Evolutionary conservation across 2,888 invertebrate genomes (phyloP).

Genomic region (Xestia xanthographa): DNA sequence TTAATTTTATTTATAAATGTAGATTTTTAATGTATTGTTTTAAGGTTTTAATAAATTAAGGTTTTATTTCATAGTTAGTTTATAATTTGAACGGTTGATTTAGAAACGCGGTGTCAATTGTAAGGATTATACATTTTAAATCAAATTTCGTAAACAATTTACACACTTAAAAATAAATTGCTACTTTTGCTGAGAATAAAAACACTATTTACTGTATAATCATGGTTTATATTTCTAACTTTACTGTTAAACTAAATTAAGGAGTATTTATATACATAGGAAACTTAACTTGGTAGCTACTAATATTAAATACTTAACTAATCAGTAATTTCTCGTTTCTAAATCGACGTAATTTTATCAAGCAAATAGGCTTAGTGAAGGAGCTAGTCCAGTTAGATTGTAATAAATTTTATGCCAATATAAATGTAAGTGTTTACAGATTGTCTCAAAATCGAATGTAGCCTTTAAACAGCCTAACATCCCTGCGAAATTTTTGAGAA

Average conservation of each 20-base stretch:
- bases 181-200: conserved; percentile 1
- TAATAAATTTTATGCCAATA: conserved; percentile 83
- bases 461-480: conserved; percentile 71
- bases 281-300: conserved; percentile 55
- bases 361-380: conserved; percentile 80
- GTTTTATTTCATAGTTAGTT: conserved; percentile 67
- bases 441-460: conserved; percentile 80
- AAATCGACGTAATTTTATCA: conserved; percentile 64
- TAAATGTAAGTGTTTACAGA: conserved; percentile 74
- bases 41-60: conserved; percentile 72
- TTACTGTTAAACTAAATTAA: not conserved
- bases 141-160: conserved; percentile 17
- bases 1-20: conserved; percentile 78
- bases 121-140: not conserved
- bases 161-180: conserved; percentile 6
- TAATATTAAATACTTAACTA: conserved; percentile 46
- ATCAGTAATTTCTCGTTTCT: conserved; percentile 61
- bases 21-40: conserved; percentile 75
- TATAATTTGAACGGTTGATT: conserved; percentile 65
- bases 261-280: not conserved
- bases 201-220: not conserved
- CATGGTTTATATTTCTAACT: not conserved
- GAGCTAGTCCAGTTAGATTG: conserved; percentile 87
- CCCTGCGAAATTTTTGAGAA: conserved; percentile 66
- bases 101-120: conserved; percentile 59